Evolutionary conservation across 2,797 vertebrate genomes (phyloP), one percentile per base, ranked within the genome.

Genomic region (Emydoidea blandingii): DNA sequence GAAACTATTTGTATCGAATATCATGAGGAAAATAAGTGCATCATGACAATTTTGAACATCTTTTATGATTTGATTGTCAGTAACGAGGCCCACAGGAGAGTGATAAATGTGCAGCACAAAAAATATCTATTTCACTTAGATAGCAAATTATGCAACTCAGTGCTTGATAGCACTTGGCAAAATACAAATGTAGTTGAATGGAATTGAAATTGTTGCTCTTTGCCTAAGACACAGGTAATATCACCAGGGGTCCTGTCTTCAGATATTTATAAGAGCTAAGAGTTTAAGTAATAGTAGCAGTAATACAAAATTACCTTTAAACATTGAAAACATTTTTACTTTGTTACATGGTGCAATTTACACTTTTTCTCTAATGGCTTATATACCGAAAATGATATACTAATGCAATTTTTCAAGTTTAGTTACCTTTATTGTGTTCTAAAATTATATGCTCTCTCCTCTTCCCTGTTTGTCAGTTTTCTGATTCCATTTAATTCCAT

Each of bases 241-340:
- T 99, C 99, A 99, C 99, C 98, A 99, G 99, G 99, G 99, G 99
- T 99, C 98, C 98, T 99, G 98, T 99, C 99, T 99, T 98, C 97
- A 97, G 99, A 98, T 99, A 99, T 99, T 99, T 99, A 99, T 99
- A 99, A 99, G 98, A 99, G 99, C 99, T 98, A 99, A 99, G 99
- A 99, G 99, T 99, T 99, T 99, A 99, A 98, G 99, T 99, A 99
- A 99, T 99, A 99, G 99, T 98, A 98, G 98, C 98, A 98, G 99
- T 99, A 99, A 99, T 99, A 99, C 99, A 99, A 99, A 98, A 99
- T 99, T 99, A 98, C 99, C 99, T 99, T 99, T 99, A 99, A 99
- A 99, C 99, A 99, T 98, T 98, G 98, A 98, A 99, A 99, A 98
- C 98, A 98, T 98, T 98, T 98, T 98, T 98, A 98, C 98, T 98